phyloP scores from a whole-genome alignment of 1,140 invertebrate species.

The Caenorhabditis brenneri region DNA sequence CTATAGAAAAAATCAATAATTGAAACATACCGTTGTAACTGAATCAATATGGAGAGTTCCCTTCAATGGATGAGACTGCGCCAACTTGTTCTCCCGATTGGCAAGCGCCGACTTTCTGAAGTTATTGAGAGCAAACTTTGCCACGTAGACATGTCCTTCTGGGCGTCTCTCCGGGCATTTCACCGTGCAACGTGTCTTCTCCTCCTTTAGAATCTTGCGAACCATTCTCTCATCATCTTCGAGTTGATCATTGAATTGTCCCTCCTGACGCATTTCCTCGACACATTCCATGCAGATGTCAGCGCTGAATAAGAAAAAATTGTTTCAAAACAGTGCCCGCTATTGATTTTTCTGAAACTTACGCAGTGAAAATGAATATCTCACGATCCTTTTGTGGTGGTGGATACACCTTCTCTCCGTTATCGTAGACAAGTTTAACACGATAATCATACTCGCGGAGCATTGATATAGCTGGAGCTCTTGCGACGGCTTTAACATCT shows the following conservation, averaged over 20 bases:
- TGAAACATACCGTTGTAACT: neutral
- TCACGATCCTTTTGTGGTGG: neutral
- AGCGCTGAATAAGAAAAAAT: slow-evolving; percentile 42
- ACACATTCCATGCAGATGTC: slow-evolving; percentile 61
- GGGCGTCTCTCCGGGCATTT: neutral
- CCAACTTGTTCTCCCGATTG: neutral
- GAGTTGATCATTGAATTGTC: slow-evolving; percentile 42
- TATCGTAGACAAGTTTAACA: slow-evolving; percentile 17
- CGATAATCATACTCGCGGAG: slow-evolving; percentile 42
- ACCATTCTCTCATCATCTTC: slow-evolving; percentile 28
- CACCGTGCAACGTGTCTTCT: neutral
- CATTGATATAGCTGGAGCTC: slow-evolving; percentile 15
- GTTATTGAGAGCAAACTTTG: neutral
- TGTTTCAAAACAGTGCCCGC: neutral
- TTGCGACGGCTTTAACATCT: slow-evolving; percentile 53
- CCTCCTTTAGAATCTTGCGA: slow-evolving; percentile 42
- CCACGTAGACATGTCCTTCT: slow-evolving; percentile 6
- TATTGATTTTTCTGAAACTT: too few species aligned
- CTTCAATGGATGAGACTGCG: neutral
- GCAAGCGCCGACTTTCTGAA: slow-evolving; percentile 15
- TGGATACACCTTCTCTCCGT: neutral
- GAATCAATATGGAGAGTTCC: neutral
- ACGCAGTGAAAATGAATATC: neutral
- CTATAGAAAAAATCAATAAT: too few species aligned
- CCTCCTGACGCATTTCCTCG: slow-evolving; percentile 46